A percentile compares a stretch with the other conserved stretches of the same genome.
These are phyloP conservation scores for Rynchops niger DNA, from an alignment of 2,113 vertebrate genomes.

Conservation along the genomic window DNA sequence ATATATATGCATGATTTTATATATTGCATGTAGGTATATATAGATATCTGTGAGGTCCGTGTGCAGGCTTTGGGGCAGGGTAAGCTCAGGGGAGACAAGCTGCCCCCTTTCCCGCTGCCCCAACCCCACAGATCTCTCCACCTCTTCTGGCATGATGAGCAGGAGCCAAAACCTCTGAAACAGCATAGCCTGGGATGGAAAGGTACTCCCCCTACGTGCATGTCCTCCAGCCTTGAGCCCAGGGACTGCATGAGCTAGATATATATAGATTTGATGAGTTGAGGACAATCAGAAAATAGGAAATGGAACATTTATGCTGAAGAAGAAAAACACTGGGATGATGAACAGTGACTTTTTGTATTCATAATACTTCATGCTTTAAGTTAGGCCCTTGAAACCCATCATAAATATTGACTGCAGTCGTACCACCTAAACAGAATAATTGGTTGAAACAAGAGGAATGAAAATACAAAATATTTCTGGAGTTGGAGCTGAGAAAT, in stretches of 20 bases:
- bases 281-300: background rate
- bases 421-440: background rate
- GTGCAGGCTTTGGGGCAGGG: background rate
- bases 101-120: background rate
- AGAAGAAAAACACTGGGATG: background rate
- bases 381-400: background rate
- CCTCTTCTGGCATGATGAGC: background rate
- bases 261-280: background rate
- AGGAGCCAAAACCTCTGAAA: background rate
- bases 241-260: background rate
- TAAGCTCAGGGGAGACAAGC: background rate
- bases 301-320: background rate
- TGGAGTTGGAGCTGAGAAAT: background rate
- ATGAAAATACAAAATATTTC: background rate
- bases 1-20: accelerated
- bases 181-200: background rate
- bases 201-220: background rate
- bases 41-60: background rate
- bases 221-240: background rate
- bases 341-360: background rate
- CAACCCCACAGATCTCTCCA: background rate
- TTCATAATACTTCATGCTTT: background rate
- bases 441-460: background rate
- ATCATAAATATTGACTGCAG: background rate
- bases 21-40: background rate